Conservation (phyloP, 2,888 invertebrate genomes). For the Orchesella flavescens region DNA sequence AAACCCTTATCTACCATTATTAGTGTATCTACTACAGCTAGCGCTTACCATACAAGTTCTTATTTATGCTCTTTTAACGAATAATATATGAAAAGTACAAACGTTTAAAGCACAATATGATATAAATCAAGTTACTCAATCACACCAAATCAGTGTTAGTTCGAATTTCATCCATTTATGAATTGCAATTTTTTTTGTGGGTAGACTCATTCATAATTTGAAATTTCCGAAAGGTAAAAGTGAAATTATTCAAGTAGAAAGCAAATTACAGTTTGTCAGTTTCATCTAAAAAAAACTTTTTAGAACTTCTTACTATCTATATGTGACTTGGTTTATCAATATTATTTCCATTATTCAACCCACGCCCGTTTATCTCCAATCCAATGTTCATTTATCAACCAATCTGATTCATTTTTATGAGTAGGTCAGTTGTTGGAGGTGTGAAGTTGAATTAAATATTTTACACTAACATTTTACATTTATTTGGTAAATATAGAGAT, state of each 20-base stretch:
- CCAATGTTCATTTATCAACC: too few relatives aligned
- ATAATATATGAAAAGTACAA: slow-evolving; percentile 56
- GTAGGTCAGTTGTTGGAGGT: too few relatives aligned
- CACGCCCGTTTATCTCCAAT: too few relatives aligned
- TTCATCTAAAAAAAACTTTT: too few relatives aligned
- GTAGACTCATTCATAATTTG: background rate
- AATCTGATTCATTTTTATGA: too few relatives aligned
- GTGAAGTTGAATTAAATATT: too few relatives aligned
- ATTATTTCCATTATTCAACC: too few relatives aligned
- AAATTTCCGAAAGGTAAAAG: slow-evolving; percentile 1
- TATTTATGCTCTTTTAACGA: background rate
- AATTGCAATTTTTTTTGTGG: background rate
- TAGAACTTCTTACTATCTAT: too few relatives aligned
- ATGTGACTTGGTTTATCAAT: too few relatives aligned
- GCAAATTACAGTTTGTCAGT: too few relatives aligned
- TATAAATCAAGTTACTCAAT: slow-evolving; percentile 62
- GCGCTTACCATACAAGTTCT: background rate
- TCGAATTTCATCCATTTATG: background rate
- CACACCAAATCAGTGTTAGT: slow-evolving; percentile 51
- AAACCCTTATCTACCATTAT: slow-evolving; percentile 40
- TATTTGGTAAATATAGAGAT: too few relatives aligned
- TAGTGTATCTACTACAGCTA: background rate
- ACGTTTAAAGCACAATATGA: slow-evolving; percentile 61
- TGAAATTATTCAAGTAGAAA: background rate
- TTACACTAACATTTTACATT: too few relatives aligned